Conservation (phyloP, 2,113 vertebrate species). For the Tinamus guttatus region DNA sequence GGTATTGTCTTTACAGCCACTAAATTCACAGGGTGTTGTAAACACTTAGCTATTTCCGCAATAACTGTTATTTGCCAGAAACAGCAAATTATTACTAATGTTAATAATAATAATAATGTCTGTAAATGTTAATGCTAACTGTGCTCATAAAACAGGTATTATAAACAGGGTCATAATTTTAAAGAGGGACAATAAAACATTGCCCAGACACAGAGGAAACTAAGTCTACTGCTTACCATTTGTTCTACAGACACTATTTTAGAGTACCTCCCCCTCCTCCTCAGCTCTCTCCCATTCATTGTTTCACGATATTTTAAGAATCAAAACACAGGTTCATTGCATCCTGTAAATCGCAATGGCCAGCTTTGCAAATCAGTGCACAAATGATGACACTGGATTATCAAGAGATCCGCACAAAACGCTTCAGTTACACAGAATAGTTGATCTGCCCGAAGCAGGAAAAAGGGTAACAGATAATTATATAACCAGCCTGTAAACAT, state of each 20-base stretch:
- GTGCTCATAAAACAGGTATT: not conserved
- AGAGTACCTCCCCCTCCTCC: not conserved
- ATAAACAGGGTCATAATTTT: not conserved
- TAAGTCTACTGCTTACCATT: not conserved
- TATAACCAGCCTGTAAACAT: slow-evolving; percentile 59
- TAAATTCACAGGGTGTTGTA: slow-evolving; percentile 35
- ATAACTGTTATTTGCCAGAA: not conserved
- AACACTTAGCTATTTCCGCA: not conserved
- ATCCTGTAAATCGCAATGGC: not conserved
- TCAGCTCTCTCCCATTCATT: not conserved
- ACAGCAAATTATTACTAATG: not conserved
- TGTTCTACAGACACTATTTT: not conserved
- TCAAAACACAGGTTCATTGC: not conserved
- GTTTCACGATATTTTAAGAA: not conserved
- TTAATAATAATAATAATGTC: not conserved
- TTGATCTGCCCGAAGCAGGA: slow-evolving; percentile 20
- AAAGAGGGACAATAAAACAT: slow-evolving; percentile 22
- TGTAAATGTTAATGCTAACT: slow-evolving; percentile 48
- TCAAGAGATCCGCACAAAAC: not conserved
- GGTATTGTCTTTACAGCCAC: slow-evolving; percentile 16
- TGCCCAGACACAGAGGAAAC: slow-evolving; percentile 20
- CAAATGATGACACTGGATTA: slow-evolving; percentile 22
- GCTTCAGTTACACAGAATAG: not conserved
- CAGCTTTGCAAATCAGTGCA: not conserved
- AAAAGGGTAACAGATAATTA: slow-evolving; percentile 46